These are phyloP conservation scores for Smittia sp. DNA, from an alignment of 2,888 invertebrate genomes.

Conservation along the genomic window DNA sequence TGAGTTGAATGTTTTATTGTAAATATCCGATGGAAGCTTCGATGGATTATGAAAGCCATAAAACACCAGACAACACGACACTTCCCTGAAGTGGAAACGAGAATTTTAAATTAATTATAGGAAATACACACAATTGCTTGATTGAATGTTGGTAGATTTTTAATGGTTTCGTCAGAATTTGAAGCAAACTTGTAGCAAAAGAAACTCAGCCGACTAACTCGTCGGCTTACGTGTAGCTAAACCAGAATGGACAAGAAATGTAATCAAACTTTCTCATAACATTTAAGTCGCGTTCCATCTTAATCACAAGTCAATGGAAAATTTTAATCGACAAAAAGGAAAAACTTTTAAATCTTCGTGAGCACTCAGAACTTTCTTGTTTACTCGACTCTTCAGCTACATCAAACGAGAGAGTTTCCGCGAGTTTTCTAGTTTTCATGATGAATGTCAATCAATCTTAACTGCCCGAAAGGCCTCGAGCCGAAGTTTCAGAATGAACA, in stretches of 20 bases:
- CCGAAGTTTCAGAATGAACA: no score
- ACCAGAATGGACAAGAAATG: not conserved
- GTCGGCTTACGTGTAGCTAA: no score
- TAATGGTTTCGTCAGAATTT: constrained; percentile 15
- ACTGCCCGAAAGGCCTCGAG: no score
- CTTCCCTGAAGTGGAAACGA: not conserved
- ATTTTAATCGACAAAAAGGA: not conserved
- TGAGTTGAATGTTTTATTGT: no score
- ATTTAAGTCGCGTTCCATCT: not conserved
- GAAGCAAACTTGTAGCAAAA: not conserved
- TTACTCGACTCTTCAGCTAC: no score
- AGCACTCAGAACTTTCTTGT: no score
- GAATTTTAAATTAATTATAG: constrained; percentile 20
- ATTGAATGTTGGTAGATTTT: constrained; percentile 40
- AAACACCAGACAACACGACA: constrained; percentile 9
- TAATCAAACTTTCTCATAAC: constrained; percentile 1
- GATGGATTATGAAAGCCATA: constrained; percentile 1
- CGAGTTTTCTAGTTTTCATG: no score
- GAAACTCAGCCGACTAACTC: no score
- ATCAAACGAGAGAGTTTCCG: no score
- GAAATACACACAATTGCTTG: not conserved
- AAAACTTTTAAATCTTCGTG: no score
- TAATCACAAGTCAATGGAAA: not conserved
- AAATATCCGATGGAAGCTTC: no score
- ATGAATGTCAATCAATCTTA: no score